Evolutionary conservation across 1,140 invertebrate species (phyloP), one percentile per base, ranked within the genome.

Genomic region (Philotrypesis tridentata): DNA sequence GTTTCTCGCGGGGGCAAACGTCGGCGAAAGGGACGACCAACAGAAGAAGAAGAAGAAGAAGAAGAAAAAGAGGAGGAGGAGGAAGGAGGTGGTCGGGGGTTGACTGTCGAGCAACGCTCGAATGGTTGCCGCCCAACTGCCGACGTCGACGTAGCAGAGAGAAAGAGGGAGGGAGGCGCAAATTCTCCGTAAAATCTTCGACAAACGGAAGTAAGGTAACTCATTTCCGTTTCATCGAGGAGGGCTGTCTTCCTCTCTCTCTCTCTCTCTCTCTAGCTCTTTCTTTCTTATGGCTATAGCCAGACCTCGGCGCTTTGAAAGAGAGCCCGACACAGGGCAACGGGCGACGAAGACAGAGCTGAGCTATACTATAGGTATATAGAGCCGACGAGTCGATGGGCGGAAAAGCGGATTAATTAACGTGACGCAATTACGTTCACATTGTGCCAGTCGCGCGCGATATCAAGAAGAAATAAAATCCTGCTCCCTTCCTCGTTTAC

Each of bases 181-280:
- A 88, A 87, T 87, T 87, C 85, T 84, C 84, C 85, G 84, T 85
- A 75, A 87, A 88, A 88, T 88, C 86, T 88, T 88, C 74, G 72
- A 84, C 83, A 87, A 87, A 87, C 87, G 86, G 85, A 83, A 85
- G 84, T 83, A 77, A 86, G 85, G 84, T 85, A 86, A 86, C 87
- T 87, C 87, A 88, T 88, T 88, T 88, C 86, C 87, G 87, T 87
- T 85, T 87, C 84, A 85, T 85, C 83, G 85, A 67, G 82, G 43
- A 33, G 25, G 55, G 48, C 0, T 74, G 17, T 60, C 72, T 33
- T 7, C 25, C 37, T 21, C 40, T 17, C 43, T 61, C 48, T 17
- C 68, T 48, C 72, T 0, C 33, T 37, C 33, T 37, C 33, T 37
- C 33, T 5, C 9, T n/a, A n/a, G n/a, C n/a, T n/a, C n/a, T n/a